Evolutionary conservation across 2,888 invertebrate species (phyloP), one percentile per base, ranked within the genome.

Genomic region (Tubiluchus corallicola): DNA sequence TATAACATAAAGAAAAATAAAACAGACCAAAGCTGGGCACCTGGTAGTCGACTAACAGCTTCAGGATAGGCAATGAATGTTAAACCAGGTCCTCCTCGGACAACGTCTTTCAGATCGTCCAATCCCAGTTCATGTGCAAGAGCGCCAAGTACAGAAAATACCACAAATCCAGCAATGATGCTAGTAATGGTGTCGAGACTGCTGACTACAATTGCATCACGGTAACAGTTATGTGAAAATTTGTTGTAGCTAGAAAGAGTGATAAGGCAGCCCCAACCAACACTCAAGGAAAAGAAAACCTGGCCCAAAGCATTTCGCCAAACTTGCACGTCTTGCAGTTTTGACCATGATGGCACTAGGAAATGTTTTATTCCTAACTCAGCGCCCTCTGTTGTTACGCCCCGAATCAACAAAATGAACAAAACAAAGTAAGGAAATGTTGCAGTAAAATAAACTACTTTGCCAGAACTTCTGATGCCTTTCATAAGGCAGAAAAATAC

Each of bases 231-330:
- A n/a, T n/a, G n/a, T n/a, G n/a, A n/a, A n/a, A 79, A 82, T 52
- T 69, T 62, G 54, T 66, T 68, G 57, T 68, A 69, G 47, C 66
- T 68, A 49, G 71, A 80, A 64, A 79, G 82, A 42, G 81, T 82
- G 4, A 82, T 75, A 44, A 82, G 68, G 0, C 80, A 79, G 39
- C 82, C 73, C 43, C 80, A 70, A 0, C 80, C 79, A n/a, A 82
- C 74, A 38, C 80, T 79, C 47, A 82, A 76, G 0, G 82, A 82
- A 64, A 81, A 82, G 63, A 82, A 81, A 52, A 81, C 77, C 71
- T 82, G 82, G 2, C 80, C n/a, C n/a, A n/a, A n/a, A n/a, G n/a
- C n/a, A n/a, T n/a, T n/a, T n/a, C n/a, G n/a, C n/a, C n/a, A n/a
- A 80, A 53, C 57, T 45, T 54, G 48, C 38, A 57, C 49, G 9